phyloP scores from a whole-genome alignment of 2,797 vertebrate genomes.

The Numenius phaeopus region DNA sequence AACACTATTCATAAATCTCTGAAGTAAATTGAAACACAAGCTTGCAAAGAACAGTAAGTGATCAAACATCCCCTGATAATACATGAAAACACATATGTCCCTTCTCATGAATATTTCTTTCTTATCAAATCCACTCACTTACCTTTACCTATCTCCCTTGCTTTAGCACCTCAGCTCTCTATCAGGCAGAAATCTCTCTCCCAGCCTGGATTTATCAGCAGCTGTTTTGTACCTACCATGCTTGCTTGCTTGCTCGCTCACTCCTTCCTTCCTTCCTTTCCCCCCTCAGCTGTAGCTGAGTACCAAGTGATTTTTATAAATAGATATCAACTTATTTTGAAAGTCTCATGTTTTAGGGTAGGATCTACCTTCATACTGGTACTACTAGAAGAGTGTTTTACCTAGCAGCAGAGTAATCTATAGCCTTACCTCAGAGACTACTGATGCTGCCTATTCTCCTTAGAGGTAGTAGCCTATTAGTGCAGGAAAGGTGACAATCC shows the following conservation, averaged over 20 bases:
- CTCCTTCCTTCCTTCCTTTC: background rate
- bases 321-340: background rate
- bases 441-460: background rate
- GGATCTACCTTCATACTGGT: background rate
- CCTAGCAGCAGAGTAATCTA: background rate
- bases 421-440: background rate
- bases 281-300: background rate
- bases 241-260: background rate
- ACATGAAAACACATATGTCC: background rate
- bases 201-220: background rate
- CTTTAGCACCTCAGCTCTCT: background rate
- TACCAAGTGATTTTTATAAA: background rate
- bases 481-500: background rate
- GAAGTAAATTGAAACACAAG: background rate
- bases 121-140: background rate
- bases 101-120: background rate
- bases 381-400: background rate
- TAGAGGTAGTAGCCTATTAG: background rate
- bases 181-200: background rate
- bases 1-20: background rate
- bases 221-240: background rate
- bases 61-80: background rate
- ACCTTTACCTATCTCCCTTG: background rate
- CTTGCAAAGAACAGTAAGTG: background rate
- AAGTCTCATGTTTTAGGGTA: background rate